Percentiles rank a stretch among this genome's conserved stretches.
phyloP scores from a whole-genome alignment of 2,797 vertebrate species.

The Melanotaenia nigrans region DNA sequence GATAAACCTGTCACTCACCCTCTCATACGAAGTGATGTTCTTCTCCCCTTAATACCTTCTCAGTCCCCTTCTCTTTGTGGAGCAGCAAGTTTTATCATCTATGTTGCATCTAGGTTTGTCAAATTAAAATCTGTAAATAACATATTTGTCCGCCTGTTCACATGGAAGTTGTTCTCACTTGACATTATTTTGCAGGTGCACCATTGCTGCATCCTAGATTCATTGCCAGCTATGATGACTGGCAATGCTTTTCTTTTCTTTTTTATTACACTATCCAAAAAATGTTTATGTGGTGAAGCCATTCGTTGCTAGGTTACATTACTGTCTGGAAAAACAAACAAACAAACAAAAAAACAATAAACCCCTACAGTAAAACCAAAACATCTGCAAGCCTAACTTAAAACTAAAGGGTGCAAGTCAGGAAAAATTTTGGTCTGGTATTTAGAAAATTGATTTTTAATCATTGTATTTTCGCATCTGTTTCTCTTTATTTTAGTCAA shows the following conservation, averaged over 20 bases:
- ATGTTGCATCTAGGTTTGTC: neutral
- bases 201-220: neutral
- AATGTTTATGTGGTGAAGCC: neutral
- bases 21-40: neutral
- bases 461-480: neutral
- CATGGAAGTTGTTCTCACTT: neutral
- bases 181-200: neutral
- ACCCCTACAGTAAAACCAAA: neutral
- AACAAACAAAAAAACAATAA: neutral
- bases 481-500: slow-evolving; percentile 55
- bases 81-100: neutral
- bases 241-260: too few species aligned
- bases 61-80: neutral
- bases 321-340: neutral
- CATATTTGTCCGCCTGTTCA: neutral
- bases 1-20: too few species aligned
- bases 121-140: neutral
- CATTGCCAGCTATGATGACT: too few species aligned
- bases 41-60: too few species aligned
- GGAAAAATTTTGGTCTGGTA: neutral
- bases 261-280: neutral
- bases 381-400: neutral
- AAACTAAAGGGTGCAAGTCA: neutral
- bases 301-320: neutral
- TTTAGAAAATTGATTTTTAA: neutral